Conservation (phyloP, 2,888 invertebrate species). For the Orthonychiurus folsomi region DNA sequence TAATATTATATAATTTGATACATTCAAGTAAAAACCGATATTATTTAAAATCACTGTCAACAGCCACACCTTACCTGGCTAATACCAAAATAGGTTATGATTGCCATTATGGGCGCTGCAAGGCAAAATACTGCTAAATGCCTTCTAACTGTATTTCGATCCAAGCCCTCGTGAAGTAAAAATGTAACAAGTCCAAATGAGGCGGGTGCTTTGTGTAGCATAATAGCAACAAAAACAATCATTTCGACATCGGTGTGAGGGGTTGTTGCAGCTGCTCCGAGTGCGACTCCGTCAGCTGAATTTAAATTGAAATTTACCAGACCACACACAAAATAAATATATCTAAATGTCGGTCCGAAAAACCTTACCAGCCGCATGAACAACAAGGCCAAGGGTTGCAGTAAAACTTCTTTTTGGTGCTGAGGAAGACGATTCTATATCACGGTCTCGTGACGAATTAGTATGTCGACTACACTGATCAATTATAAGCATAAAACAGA, state of each 20-base stretch:
- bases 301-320: too few species aligned
- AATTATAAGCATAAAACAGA: slow-evolving; percentile 93
- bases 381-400: slow-evolving; percentile 91
- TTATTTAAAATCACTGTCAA: slow-evolving; percentile 8
- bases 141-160: slow-evolving; percentile 72
- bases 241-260: slow-evolving; percentile 93
- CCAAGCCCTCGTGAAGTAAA: slow-evolving; percentile 86
- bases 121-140: slow-evolving; percentile 87
- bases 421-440: slow-evolving; percentile 36
- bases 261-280: slow-evolving; percentile 96
- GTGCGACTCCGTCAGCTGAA: slow-evolving; percentile 88
- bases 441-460: slow-evolving; percentile 48
- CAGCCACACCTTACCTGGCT: slow-evolving; percentile 57
- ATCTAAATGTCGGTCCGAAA: background rate
- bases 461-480: slow-evolving; percentile 66
- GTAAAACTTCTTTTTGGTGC: slow-evolving; percentile 57
- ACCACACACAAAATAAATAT: background rate
- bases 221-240: slow-evolving; percentile 96
- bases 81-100: slow-evolving; percentile 87
- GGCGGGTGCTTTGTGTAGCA: slow-evolving; percentile 98
- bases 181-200: slow-evolving; percentile 98
- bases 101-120: slow-evolving; percentile 79
- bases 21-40: slow-evolving; percentile 4
- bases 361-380: slow-evolving; percentile 70
- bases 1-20: slow-evolving; percentile 37